These are phyloP conservation scores for Sebastes steindachneri DNA, from an alignment of 2,797 vertebrate species.

Conservation along the genomic window DNA sequence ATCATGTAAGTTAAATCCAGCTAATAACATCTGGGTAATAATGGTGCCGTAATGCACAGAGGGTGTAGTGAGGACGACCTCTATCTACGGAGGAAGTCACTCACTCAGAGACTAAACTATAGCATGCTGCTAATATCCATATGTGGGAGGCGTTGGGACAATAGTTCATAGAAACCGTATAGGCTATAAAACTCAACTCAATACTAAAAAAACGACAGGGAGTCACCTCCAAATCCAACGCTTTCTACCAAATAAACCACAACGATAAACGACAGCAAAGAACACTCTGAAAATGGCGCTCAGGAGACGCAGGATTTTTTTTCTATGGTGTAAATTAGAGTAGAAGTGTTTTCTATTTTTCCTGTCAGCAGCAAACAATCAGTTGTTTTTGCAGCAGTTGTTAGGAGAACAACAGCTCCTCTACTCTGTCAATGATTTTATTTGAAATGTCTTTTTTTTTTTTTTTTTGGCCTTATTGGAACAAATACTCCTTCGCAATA, in stretches of 20 bases:
- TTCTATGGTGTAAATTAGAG: constrained; percentile 41
- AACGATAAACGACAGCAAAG: constrained; percentile 1
- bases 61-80: constrained; percentile 28
- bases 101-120: constrained; percentile 48
- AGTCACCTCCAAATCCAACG: constrained; percentile 50
- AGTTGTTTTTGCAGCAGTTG: constrained; percentile 45
- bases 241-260: constrained; percentile 66
- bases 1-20: constrained; percentile 48
- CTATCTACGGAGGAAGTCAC: constrained; percentile 14
- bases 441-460: constrained; percentile 3
- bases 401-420: constrained; percentile 34
- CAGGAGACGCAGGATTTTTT: constrained; percentile 41
- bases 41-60: constrained; percentile 16
- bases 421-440: constrained; percentile 2
- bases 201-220: constrained; percentile 15
- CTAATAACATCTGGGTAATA: constrained; percentile 47
- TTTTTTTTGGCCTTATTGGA: constrained; percentile 66
- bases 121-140: constrained; percentile 46
- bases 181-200: constrained; percentile 29
- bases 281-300: constrained; percentile 56
- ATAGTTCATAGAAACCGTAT: constrained; percentile 16
- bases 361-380: constrained; percentile 59
- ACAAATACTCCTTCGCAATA: constrained; percentile 77
- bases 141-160: constrained; percentile 62
- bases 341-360: constrained; percentile 40